Conservation (phyloP, 1,140 invertebrate species). For the Globodera ellingtonae region DNA sequence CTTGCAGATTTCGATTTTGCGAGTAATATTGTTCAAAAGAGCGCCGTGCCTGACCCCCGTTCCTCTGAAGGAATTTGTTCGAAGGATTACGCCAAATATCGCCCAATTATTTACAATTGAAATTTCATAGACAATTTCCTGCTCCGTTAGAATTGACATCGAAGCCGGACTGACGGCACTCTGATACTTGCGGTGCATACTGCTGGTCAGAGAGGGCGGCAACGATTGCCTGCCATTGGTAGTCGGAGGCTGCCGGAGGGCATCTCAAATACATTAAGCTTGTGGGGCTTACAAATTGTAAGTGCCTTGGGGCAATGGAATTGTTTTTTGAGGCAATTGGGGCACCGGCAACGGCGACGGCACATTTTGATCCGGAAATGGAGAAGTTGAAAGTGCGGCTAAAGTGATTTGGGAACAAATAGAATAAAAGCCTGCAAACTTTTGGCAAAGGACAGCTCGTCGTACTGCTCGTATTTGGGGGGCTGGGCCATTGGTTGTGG, state of each 20-base stretch:
- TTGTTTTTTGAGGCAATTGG: background rate
- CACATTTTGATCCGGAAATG: background rate
- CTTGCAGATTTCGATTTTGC: constrained; percentile 12
- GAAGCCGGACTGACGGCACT: background rate
- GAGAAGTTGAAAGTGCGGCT: background rate
- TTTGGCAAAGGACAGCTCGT: background rate
- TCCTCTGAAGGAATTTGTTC: background rate
- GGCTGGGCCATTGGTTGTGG: background rate
- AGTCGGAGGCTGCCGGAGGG: background rate
- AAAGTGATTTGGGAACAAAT: background rate
- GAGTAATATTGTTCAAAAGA: constrained; percentile 24
- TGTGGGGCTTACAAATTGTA: background rate
- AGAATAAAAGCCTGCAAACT: background rate
- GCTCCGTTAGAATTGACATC: background rate
- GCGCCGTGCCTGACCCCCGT: constrained; percentile 5
- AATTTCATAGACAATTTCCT: constrained; percentile 28
- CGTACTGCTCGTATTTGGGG: background rate
- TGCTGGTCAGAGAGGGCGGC: background rate
- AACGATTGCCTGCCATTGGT: background rate
- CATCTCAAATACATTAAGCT: background rate
- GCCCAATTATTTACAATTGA: background rate
- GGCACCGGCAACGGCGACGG: background rate
- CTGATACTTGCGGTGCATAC: background rate
- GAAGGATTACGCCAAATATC: background rate
- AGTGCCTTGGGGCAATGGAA: background rate